Conservation (phyloP, 2,888 invertebrate species). For the Pyrrhosoma nymphula region DNA sequence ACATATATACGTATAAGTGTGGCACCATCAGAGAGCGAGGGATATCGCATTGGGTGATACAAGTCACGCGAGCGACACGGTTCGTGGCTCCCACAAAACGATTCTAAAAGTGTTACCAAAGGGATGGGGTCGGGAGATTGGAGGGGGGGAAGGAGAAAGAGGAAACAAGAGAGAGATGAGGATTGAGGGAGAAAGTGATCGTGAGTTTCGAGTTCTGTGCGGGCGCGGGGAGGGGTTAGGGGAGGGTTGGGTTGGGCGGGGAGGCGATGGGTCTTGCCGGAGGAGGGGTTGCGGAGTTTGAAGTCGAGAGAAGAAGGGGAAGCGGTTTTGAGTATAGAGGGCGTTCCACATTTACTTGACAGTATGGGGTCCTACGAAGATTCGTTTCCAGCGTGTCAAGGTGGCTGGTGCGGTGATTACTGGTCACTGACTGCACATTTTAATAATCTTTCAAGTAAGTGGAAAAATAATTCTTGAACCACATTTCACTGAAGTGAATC, state of each 20-base stretch:
- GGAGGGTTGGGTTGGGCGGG: not conserved
- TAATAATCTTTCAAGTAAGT: too few species aligned
- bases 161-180: not conserved
- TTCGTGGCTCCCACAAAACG: constrained; percentile 57
- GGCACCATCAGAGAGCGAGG: not conserved
- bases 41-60: constrained; percentile 49
- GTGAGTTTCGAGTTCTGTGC: constrained; percentile 38
- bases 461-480: too few species aligned
- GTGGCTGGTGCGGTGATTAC: too few species aligned
- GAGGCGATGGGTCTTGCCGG: not conserved
- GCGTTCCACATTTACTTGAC: too few species aligned
- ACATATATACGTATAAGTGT: not conserved
- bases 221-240: not conserved
- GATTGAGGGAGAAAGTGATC: constrained; percentile 45
- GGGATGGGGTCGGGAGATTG: not conserved
- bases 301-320: not conserved
- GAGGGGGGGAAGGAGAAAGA: not conserved
- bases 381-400: too few species aligned
- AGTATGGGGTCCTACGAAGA: too few species aligned
- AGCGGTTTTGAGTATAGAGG: too few species aligned
- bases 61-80: constrained; percentile 64
- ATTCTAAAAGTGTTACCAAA: constrained; percentile 53
- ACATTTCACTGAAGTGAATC: too few species aligned
- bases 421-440: too few species aligned
- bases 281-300: not conserved